phyloP scores from a whole-genome alignment of 2,888 invertebrate species.

The Dasypogon diadema region DNA sequence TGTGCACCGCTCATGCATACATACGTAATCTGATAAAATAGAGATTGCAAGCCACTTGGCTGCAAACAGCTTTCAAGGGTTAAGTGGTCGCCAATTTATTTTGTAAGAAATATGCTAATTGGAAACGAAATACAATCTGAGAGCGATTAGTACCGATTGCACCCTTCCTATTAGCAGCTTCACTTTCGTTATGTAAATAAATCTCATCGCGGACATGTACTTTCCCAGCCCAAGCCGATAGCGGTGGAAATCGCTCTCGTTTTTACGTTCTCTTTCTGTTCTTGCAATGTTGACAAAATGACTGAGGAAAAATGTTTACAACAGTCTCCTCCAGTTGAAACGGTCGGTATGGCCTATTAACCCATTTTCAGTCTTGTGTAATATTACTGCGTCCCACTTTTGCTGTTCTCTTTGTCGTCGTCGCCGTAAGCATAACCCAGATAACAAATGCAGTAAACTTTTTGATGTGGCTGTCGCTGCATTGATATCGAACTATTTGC shows the following conservation, averaged over 20 bases:
- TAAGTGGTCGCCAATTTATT: slow-evolving; percentile 1
- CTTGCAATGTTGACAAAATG: neutral
- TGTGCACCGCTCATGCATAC: no score
- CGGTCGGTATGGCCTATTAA: slow-evolving; percentile 7
- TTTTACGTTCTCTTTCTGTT: slow-evolving; percentile 22
- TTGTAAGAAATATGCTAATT: slow-evolving; percentile 25
- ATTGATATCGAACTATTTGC: slow-evolving; percentile 11
- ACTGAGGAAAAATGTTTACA: slow-evolving; percentile 8
- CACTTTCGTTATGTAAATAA: slow-evolving; percentile 31
- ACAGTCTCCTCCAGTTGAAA: slow-evolving; percentile 24
- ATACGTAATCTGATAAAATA: no score
- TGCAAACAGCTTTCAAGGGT: no score
- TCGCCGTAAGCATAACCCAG: slow-evolving; percentile 38
- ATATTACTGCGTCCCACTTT: slow-evolving; percentile 34
- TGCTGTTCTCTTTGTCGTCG: slow-evolving; percentile 10
- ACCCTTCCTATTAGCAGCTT: neutral
- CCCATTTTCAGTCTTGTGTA: slow-evolving; percentile 43
- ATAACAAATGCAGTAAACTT: slow-evolving; percentile 46
- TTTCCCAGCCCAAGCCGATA: neutral
- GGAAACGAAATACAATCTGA: slow-evolving; percentile 1
- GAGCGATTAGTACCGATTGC: neutral
- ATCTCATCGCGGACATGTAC: neutral
- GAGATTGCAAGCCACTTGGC: no score
- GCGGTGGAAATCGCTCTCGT: neutral
- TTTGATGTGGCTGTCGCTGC: slow-evolving; percentile 29